A percentile compares a stretch with the other conserved stretches of the same genome.
These are phyloP conservation scores for Aplodontia rufa DNA, from an alignment of 2,113 vertebrate species.

Conservation along the genomic window DNA sequence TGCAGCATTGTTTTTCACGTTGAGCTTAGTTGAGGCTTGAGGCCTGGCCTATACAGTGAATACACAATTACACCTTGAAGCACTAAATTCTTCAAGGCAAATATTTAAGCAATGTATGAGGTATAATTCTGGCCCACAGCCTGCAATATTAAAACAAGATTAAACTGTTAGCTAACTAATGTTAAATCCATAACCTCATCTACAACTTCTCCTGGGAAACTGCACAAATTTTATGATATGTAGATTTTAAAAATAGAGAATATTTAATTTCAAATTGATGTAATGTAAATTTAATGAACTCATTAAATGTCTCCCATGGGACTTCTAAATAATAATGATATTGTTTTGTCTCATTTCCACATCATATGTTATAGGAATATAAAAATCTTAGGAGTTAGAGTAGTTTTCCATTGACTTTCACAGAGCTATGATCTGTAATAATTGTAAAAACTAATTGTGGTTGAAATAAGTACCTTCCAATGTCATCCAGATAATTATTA, in stretches of 20 bases:
- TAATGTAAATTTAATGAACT: background rate
- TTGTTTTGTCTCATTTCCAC: background rate
- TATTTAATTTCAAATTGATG: constrained; percentile 16
- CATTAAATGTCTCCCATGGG: background rate
- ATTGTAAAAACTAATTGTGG: background rate
- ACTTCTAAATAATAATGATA: constrained; percentile 19
- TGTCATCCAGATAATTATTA: background rate
- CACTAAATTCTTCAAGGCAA: constrained; percentile 56
- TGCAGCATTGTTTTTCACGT: constrained; percentile 16
- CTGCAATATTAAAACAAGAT: constrained; percentile 32
- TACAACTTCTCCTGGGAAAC: background rate
- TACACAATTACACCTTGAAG: constrained; percentile 49
- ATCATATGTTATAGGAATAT: background rate
- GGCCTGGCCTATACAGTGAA: background rate
- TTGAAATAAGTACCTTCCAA: background rate
- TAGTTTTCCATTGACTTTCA: background rate
- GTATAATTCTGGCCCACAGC: constrained; percentile 32
- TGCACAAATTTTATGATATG: constrained; percentile 13
- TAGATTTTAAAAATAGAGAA: background rate
- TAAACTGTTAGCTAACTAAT: constrained; percentile 21
- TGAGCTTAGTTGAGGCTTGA: constrained; percentile 65
- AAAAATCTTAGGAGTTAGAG: background rate
- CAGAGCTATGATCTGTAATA: background rate
- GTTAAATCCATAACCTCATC: background rate
- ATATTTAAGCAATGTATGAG: constrained; percentile 61